Base-by-base conservation (phyloP, 2,797 vertebrate species). In the Semaprochilodus insignis region DNA sequence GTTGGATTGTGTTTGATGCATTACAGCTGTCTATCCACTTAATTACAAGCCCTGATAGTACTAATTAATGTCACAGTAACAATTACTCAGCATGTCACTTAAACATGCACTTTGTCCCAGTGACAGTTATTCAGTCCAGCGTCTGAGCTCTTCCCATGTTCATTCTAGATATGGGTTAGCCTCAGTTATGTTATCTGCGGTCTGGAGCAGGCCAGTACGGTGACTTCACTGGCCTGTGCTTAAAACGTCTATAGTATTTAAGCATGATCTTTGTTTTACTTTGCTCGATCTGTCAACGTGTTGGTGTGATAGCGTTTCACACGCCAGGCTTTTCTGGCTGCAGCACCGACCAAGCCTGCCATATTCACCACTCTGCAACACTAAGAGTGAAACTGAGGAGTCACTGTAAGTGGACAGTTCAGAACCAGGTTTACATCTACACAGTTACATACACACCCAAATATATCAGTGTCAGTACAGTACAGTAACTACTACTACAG, bases 221-320 rank as follows among this genome's bases (percentile, higher is more conserved):
- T 93, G 92, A 94, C 84, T 81, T 93, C 92, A 94, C 65, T 82
- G 84, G 78, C 85, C 87, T 86, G 88, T 91, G 67, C 25, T 62
- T 85, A 90, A 91, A 92, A 87, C 34, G 59, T 90, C 70, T 2
- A 23, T 52, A 65, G 81, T 85, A 86, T 81, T 91, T 87, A 71
- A 87, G 88, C 83, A 80, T 82, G 84, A 88, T 87, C 40, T 23
- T 77, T 81, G 87, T 88, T 92, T 92, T 80, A 84, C 77, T 81
- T 84, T 81, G 82, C 78, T 88, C 80, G 82, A 84, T 88, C 83
- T 88, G 84, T 88, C 70, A 78, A 65, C 77, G 74, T 87, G 85
- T n/a, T 27, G 23, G 69, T 83, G 60, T 70, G 84, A 92, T 85
- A 86, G 69, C 60, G 81, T 88, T 90, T 87, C 82, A 85, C 51